phyloP scores from a whole-genome alignment of 2,797 vertebrate genomes.

The Austrolebias charrua region DNA sequence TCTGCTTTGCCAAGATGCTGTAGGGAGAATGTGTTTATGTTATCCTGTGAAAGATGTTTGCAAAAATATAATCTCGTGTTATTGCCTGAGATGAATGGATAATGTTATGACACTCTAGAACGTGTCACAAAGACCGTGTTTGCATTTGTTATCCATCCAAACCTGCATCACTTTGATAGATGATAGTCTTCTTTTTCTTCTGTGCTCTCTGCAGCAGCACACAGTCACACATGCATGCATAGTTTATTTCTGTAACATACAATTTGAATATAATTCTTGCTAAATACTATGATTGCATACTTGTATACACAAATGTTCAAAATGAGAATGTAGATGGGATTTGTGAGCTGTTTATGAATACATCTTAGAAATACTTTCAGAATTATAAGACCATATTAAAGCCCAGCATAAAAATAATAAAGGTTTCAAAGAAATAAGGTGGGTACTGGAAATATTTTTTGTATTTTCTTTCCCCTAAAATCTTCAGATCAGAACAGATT shows the following conservation, averaged over 20 bases:
- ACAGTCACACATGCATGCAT: conserved; percentile 2
- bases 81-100: conserved; percentile 46
- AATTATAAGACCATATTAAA: too few relatives aligned
- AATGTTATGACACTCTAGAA: conserved; percentile 20
- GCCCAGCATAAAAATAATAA: too few relatives aligned
- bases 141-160: conserved; percentile 61
- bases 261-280: conserved; percentile 8
- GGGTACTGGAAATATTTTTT: too few relatives aligned
- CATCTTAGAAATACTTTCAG: not conserved
- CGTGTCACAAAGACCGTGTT: conserved; percentile 29
- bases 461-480: too few relatives aligned
- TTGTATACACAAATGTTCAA: not conserved
- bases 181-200: conserved; percentile 53
- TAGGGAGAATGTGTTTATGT: conserved; percentile 9
- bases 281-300: conserved; percentile 22
- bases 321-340: conserved; percentile 15
- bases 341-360: not conserved
- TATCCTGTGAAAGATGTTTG: conserved; percentile 34
- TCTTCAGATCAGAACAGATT: too few relatives aligned
- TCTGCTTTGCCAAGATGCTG: conserved; percentile 10
- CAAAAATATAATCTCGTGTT: conserved; percentile 36
- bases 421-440: too few relatives aligned
- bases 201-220: conserved; percentile 39
- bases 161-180: conserved; percentile 64
- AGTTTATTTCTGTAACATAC: conserved; percentile 5